A percentile compares a stretch with the other conserved stretches of the same genome.
phyloP scores from a whole-genome alignment of 92 coral and sea anemone species.

The Zoanthus solanderi region DNA sequence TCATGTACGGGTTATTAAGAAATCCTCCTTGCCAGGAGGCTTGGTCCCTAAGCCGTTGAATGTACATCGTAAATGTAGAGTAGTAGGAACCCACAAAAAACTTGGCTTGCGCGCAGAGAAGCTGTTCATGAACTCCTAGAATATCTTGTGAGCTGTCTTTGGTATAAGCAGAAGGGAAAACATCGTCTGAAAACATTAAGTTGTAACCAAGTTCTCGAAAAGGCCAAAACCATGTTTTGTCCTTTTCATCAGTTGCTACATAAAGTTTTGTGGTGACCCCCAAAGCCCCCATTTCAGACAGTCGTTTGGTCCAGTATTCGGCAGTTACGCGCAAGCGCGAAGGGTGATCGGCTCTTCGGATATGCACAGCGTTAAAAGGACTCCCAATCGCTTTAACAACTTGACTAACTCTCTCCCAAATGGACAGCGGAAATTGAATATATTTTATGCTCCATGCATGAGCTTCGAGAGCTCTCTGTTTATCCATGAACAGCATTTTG shows the following conservation, averaged over 20 bases:
- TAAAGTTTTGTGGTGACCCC: conserved; percentile 76
- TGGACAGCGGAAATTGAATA: conserved; percentile 75
- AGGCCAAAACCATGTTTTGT: conserved; percentile 88
- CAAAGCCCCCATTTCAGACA: conserved; percentile 61
- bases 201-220: conserved; percentile 83
- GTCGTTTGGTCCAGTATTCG: conserved; percentile 67
- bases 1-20: conserved; percentile 53
- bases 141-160: conserved; percentile 68
- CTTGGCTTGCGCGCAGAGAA: conserved; percentile 84
- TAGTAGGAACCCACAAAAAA: conserved; percentile 88
- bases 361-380: conserved; percentile 89
- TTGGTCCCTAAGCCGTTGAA: conserved; percentile 78
- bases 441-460: conserved; percentile 80
- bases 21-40: conserved; percentile 72
- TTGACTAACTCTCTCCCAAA: conserved; percentile 58
- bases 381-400: conserved; percentile 55
- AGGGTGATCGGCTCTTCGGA: conserved; percentile 90
- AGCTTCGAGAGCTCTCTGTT: conserved; percentile 72
- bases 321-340: conserved; percentile 63
- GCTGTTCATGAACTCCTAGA: conserved; percentile 87
- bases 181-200: conserved; percentile 79
- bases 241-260: conserved; percentile 90
- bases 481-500: conserved; percentile 68
- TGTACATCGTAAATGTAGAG: conserved; percentile 87
- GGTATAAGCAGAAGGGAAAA: conserved; percentile 32